Percentiles rank a stretch among this genome's conserved stretches.
Evolutionary conservation across 2,888 invertebrate genomes (phyloP).

Genomic region (Cephus rjabovi): DNA sequence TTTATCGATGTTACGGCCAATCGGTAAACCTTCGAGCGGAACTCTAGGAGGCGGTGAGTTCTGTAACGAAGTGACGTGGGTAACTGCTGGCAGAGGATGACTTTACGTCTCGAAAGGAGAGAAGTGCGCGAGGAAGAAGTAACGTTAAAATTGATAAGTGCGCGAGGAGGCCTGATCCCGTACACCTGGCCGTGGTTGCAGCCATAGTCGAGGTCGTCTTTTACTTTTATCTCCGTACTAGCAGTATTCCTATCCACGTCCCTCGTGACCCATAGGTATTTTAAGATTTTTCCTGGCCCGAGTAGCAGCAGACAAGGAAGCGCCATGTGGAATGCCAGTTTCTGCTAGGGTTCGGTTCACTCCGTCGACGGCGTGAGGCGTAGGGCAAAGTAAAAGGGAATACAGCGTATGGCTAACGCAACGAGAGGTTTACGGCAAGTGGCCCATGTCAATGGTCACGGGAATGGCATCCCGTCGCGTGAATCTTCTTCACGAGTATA

Average conservation of each 20-base stretch:
- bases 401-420: background rate
- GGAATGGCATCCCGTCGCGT: slow-evolving; percentile 33
- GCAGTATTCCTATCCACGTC: background rate
- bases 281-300: background rate
- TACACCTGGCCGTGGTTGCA: too few relatives aligned
- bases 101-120: background rate
- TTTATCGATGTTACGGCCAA: background rate
- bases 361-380: background rate
- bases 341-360: background rate
- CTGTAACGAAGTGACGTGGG: background rate
- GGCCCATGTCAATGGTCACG: slow-evolving; percentile 45
- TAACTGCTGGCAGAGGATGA: background rate
- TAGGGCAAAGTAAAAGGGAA: background rate
- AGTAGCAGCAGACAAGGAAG: background rate
- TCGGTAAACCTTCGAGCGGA: background rate
- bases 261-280: background rate
- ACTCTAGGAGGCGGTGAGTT: background rate
- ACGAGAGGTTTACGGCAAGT: slow-evolving; percentile 12
- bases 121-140: background rate
- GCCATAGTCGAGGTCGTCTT: background rate
- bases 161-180: background rate
- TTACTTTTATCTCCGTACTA: background rate
- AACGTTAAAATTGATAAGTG: background rate
- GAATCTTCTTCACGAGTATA: background rate
- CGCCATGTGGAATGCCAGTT: background rate